Conservation (phyloP, 2,113 vertebrate genomes). For the Galbula dea region DNA sequence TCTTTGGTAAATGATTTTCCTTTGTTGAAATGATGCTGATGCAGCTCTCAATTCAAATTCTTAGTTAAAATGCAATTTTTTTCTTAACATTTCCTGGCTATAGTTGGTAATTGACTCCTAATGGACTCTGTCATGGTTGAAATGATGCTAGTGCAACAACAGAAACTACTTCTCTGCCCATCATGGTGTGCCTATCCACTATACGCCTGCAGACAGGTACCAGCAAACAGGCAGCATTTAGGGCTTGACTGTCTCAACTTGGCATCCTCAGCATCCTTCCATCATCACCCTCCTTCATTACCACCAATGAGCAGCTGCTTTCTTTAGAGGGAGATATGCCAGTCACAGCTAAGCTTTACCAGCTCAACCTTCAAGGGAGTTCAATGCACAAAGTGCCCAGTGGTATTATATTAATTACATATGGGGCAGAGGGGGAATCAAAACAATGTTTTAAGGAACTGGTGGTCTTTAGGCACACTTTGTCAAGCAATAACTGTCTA, state of each 20-base stretch:
- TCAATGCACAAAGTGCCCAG: neutral
- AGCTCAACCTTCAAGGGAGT: neutral
- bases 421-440: neutral
- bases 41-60: slow-evolving; percentile 68
- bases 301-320: neutral
- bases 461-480: neutral
- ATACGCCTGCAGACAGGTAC: neutral
- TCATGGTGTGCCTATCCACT: neutral
- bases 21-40: slow-evolving; percentile 73
- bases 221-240: neutral
- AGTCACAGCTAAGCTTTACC: neutral
- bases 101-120: slow-evolving; percentile 73
- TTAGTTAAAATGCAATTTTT: slow-evolving; percentile 73
- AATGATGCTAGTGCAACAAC: slow-evolving; percentile 57
- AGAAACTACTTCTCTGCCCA: slow-evolving; percentile 40
- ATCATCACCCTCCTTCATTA: neutral
- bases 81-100: slow-evolving; percentile 51
- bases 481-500: neutral
- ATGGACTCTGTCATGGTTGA: slow-evolving; percentile 73
- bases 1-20: slow-evolving; percentile 72
- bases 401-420: neutral
- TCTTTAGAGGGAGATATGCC: neutral
- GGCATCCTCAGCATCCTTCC: neutral
- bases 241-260: neutral
- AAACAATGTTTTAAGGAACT: neutral